A percentile compares a stretch with the other conserved stretches of the same genome.
Evolutionary conservation across 2,113 vertebrate species (phyloP).

Genomic region (Anoplopoma fimbria): DNA sequence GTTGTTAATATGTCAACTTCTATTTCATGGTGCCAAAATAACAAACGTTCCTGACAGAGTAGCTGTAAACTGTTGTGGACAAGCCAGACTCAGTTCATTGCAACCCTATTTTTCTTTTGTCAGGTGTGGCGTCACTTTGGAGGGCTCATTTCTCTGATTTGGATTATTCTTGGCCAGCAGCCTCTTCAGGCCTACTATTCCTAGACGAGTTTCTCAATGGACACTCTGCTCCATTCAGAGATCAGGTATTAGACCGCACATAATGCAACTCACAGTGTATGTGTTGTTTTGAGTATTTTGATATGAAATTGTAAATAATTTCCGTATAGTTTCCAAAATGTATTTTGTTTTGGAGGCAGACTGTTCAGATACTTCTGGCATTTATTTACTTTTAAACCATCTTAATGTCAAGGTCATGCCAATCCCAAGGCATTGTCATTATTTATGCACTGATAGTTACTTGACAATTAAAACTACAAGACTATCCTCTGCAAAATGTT

Average conservation of each 20-base stretch:
- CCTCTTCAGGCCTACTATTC: conserved; percentile 78
- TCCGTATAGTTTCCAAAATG: conserved; percentile 7
- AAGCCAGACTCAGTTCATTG: conserved; percentile 50
- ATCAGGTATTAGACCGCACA: conserved; percentile 79
- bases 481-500: neutral
- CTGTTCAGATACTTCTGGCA: neutral
- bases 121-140: conserved; percentile 83
- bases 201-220: conserved; percentile 83
- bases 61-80: conserved; percentile 32
- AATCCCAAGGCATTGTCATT: neutral
- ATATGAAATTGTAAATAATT: neutral
- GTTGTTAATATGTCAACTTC: neutral
- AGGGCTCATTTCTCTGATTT: conserved; percentile 84
- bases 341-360: conserved; percentile 17
- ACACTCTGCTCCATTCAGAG: conserved; percentile 82
- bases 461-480: conserved; percentile 1
- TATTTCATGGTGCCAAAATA: conserved; percentile 1
- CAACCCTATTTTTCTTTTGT: conserved; percentile 70
- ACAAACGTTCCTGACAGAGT: conserved; percentile 7
- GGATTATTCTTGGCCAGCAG: conserved; percentile 81
- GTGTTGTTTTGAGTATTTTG: neutral
- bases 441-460: conserved; percentile 1
- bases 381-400: conserved; percentile 1
- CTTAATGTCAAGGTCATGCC: conserved; percentile 17
- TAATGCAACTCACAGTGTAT: conserved; percentile 7